Percentiles rank a stretch among this genome's conserved stretches.
Evolutionary conservation across 2,888 invertebrate species (phyloP).

Genomic region (Daptonema setosum): DNA sequence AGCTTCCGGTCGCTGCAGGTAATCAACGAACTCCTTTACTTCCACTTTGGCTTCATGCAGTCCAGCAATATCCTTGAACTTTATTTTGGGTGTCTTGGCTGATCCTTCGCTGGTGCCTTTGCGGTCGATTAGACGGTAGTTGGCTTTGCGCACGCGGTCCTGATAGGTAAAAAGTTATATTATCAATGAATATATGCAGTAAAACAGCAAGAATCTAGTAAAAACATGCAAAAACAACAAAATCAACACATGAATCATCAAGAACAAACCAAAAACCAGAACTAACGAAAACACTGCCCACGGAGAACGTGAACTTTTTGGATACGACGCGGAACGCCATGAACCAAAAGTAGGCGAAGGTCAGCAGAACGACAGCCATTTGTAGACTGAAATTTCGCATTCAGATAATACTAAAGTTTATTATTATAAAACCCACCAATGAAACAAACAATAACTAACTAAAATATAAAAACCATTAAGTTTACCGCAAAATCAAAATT

Average conservation of each 20-base stretch:
- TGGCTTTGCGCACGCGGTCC: not conserved
- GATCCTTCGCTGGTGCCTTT: too few species aligned
- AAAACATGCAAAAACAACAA: too few species aligned
- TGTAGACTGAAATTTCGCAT: not conserved
- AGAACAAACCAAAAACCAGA: too few species aligned
- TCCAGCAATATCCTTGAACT: slow-evolving; percentile 82
- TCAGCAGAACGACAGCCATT: too few species aligned
- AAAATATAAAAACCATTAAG: not conserved
- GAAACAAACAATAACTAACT: not conserved
- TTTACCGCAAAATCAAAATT: not conserved
- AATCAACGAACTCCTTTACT: slow-evolving; percentile 92
- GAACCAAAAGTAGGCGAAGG: too few species aligned
- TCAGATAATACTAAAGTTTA: not conserved
- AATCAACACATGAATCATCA: too few species aligned
- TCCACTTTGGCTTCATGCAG: slow-evolving; percentile 80
- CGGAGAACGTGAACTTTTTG: too few species aligned
- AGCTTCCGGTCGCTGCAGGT: slow-evolving; percentile 67
- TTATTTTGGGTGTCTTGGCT: slow-evolving; percentile 42
- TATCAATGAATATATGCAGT: too few species aligned
- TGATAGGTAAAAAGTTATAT: too few species aligned
- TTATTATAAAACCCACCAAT: not conserved
- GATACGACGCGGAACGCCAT: too few species aligned
- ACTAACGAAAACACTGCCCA: too few species aligned
- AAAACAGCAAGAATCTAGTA: too few species aligned
- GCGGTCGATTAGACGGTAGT: not conserved